These are phyloP conservation scores for Phortica magna DNA, from an alignment of 2,888 invertebrate genomes.

Conservation along the genomic window DNA sequence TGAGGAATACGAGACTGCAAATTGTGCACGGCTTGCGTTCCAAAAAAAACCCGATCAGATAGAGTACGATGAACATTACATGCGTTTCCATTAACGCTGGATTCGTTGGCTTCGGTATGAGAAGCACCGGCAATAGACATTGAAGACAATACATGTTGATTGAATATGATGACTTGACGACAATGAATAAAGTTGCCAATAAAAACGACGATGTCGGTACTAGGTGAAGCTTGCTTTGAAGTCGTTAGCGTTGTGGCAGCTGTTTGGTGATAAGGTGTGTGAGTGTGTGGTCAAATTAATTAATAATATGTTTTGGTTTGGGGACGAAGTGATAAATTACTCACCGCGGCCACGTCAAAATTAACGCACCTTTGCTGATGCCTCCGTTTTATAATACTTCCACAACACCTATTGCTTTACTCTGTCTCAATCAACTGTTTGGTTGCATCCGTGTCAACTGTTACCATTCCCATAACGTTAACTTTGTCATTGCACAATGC, in stretches of 20 bases:
- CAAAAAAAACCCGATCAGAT: conserved; percentile 97
- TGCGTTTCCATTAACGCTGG: conserved; percentile 97
- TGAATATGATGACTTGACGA: neutral
- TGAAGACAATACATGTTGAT: conserved; percentile 94
- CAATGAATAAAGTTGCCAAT: neutral
- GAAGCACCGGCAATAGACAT: conserved; percentile 96
- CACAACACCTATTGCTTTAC: no score
- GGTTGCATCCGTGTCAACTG: no score
- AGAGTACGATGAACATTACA: conserved; percentile 98
- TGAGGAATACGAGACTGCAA: conserved; percentile 96
- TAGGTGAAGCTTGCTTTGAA: neutral
- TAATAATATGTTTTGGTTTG: no score
- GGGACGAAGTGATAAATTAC: no score
- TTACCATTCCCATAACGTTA: no score
- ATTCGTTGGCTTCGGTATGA: conserved; percentile 98
- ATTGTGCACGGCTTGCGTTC: conserved; percentile 98
- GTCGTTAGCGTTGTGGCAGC: neutral
- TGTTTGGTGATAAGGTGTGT: neutral
- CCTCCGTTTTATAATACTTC: no score
- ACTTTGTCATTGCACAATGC: no score
- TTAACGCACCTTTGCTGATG: no score
- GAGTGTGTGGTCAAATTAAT: no score
- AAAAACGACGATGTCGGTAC: neutral
- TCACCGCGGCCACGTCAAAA: no score
- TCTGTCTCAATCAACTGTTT: no score